Base-by-base conservation (phyloP, 2,888 invertebrate genomes). In the Eumacrocentrus americanus region DNA sequence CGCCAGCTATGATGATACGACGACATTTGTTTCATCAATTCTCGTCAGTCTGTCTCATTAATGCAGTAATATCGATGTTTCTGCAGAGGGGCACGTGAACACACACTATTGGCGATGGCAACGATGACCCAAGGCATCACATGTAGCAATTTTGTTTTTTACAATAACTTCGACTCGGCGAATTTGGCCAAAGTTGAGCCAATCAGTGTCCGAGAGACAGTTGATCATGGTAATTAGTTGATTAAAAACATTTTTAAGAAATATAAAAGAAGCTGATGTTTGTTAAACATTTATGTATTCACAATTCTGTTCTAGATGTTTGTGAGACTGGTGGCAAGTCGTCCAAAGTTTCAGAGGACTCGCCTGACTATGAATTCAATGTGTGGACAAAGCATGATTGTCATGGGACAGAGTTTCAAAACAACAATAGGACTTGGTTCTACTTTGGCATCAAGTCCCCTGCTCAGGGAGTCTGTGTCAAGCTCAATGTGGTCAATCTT, bases 381-480 rank as follows among this genome's bases (percentile, higher is more conserved):
- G 81, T 95, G 50, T 95, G 95, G 95, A 95, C 94, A 1, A 87
- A 88, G 72, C 94, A 93, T 0, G 95, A 95, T 81, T 94, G 94
- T 82, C 88, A 86, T 42, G 94, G 92, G 20, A 94, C 94, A 0
- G 89, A 89, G 72, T 94, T 87, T 84, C 92, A 94, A 80, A 95
- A 94, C 84, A 90, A 89, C 52, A 94, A 94, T 79, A 85, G 94
- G 65, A 94, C 95, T 1, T 95, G 95, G 95, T 95, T 95, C 82
- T 90, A 93, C 81, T 95, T 95, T 81, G 94, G 92, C 6, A 82
- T 95, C 51, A 85, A 86, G 73, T 87, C 85, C 1, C 75, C 77
- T 57, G 81, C 83, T 67, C 82, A 87, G 23, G 84, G 83, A 66
- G 76, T 84, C 50, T 77, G 85, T 71, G 87, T 94, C 69, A 90